Conservation (phyloP, 2,888 invertebrate species). For the Alsophila aescularia region DNA sequence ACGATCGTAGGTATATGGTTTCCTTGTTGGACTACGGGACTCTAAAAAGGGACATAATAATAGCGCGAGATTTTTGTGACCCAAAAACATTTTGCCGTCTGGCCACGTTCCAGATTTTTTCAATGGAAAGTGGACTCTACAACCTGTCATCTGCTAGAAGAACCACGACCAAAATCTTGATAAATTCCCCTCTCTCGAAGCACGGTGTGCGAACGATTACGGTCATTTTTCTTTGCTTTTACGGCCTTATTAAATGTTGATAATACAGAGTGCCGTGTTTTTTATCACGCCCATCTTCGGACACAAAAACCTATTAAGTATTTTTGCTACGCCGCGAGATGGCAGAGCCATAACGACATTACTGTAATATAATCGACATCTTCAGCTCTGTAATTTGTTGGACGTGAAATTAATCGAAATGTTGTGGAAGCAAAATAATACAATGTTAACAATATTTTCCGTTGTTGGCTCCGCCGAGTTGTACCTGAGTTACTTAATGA, state of each 20-base stretch:
- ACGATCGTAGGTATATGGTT: background rate
- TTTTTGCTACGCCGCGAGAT: conserved; percentile 21
- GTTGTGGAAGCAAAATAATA: background rate
- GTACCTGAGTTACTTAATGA: background rate
- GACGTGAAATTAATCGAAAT: conserved; percentile 1
- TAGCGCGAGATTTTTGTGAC: background rate
- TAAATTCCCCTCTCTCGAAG: conserved; percentile 41
- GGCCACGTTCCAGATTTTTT: conserved; percentile 17
- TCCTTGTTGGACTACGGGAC: too few relatives aligned
- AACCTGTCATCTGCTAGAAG: conserved; percentile 38
- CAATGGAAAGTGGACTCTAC: conserved; percentile 24
- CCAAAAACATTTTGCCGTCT: conserved; percentile 19
- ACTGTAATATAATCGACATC: background rate
- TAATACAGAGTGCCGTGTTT: conserved; percentile 22
- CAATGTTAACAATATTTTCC: background rate
- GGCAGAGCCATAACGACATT: conserved; percentile 19
- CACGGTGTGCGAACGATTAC: conserved; percentile 39
- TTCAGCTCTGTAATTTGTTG: conserved; percentile 1
- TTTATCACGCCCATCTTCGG: conserved; percentile 23
- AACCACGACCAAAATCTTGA: conserved; percentile 44
- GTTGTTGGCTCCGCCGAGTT: background rate
- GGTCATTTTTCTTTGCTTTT: conserved; percentile 40
- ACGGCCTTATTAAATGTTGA: conserved; percentile 30
- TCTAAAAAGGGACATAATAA: too few relatives aligned
- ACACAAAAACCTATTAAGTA: conserved; percentile 24